Percentiles rank a stretch among this genome's conserved stretches.
Conservation (phyloP, 1,140 invertebrate species). For the Zaprionus inermis region DNA sequence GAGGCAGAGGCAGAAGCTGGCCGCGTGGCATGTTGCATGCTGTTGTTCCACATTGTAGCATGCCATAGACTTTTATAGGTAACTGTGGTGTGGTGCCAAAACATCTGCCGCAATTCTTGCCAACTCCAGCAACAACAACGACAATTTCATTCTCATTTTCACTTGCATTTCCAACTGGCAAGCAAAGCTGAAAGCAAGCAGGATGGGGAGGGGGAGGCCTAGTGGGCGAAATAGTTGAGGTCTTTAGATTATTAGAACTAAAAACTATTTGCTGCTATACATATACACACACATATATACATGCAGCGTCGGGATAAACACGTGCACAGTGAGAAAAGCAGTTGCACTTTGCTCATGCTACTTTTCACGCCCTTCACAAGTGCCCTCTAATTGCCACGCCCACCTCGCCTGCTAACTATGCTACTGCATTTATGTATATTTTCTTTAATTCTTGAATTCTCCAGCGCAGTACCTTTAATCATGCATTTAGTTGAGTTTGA, state of each 20-base stretch:
- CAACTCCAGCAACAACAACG: constrained; percentile 26
- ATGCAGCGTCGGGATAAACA: too few relatives aligned
- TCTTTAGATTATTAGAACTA: constrained; percentile 13
- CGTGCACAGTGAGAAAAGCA: not conserved
- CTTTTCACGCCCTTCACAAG: not conserved
- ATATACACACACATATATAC: too few relatives aligned
- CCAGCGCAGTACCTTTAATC: too few relatives aligned
- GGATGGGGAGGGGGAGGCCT: not conserved
- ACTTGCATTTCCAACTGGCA: constrained; percentile 37
- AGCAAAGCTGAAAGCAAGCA: constrained; percentile 8
- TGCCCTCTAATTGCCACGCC: not conserved
- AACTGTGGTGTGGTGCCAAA: constrained; percentile 41
- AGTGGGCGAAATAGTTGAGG: too few relatives aligned
- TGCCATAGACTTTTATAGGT: constrained; percentile 38
- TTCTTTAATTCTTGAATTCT: too few relatives aligned
- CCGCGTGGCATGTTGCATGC: constrained; percentile 21
- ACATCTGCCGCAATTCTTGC: constrained; percentile 51
- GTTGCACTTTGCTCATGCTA: not conserved
- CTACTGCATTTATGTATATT: too few relatives aligned
- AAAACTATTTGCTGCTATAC: constrained; percentile 23
- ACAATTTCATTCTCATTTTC: constrained; percentile 46
- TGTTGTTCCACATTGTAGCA: not conserved
- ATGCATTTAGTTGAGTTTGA: too few relatives aligned
- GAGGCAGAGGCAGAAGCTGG: constrained; percentile 15
- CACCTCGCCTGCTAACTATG: not conserved